Evolutionary conservation across 2,113 vertebrate genomes (phyloP).

Genomic region (Brienomyrus longianalis): DNA sequence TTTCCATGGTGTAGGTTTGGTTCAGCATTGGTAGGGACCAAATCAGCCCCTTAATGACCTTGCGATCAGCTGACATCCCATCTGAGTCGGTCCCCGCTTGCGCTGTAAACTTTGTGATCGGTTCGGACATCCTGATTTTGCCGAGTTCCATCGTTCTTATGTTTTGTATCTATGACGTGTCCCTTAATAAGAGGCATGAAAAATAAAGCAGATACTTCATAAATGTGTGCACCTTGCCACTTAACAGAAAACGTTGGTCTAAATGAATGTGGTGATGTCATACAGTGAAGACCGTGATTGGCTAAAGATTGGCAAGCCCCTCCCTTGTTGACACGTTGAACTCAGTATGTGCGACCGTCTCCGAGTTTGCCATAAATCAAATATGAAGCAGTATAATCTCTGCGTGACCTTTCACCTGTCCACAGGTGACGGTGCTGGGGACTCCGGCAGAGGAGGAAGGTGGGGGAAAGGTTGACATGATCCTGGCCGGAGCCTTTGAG

Average conservation of each 20-base stretch:
- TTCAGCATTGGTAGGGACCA: too few species aligned
- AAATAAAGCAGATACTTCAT: background rate
- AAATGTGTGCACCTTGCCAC: background rate
- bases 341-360: background rate
- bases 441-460: constrained; percentile 77
- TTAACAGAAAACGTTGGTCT: background rate
- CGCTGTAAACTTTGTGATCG: background rate
- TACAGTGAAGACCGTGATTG: background rate
- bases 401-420: background rate
- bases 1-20: too few species aligned
- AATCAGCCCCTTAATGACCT: background rate
- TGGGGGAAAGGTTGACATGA: constrained; percentile 73
- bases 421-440: constrained; percentile 64
- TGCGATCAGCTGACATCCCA: background rate
- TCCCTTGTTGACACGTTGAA: background rate
- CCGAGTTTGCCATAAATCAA: background rate
- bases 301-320: background rate
- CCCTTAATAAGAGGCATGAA: background rate
- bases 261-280: background rate
- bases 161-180: background rate
- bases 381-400: background rate
- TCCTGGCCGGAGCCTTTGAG: constrained; percentile 70
- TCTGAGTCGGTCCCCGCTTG: background rate
- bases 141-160: background rate
- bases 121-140: background rate